Base-by-base conservation (phyloP, 2,888 invertebrate species). In the Sphinx pinastri region DNA sequence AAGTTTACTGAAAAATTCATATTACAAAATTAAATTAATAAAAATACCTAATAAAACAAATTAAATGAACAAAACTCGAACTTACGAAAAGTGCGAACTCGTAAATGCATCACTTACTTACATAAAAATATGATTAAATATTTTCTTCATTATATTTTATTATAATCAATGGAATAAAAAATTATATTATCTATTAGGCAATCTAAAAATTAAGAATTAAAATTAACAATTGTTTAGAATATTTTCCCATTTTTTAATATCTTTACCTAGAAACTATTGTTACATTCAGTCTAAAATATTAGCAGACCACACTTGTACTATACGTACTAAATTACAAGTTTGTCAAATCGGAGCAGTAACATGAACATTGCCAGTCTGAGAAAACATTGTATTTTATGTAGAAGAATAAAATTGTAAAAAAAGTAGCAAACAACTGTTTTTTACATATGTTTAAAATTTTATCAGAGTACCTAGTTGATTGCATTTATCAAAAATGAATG, bases 1-100 rank as follows among this genome's bases (percentile, higher is more conserved):
- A 86, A 82, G 85, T 89, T 91, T 88, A 90, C 87, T 89, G 86
- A 91, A 91, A 91, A 91, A 89, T 83, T 88, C 88, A 84, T 90
- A 90, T 91, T 91, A 92, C 90, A 92, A 92, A 92, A 91, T 89
- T 89, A 83, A 82, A 84, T 82, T 55, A 13, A 12, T 88, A 25
- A 25, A 25, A 25, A 88, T 83, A 88, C 80, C 86, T 89, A 90
- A 85, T 80, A 72, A 85, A 85, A 81, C 83, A 84, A 88, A 82
- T 84, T 82, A 81, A 84, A 82, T 78, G 81, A 81, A 84, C 78
- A 74, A 75, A 76, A 49, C 16, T 47, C 19, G 2, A 63, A 81
- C 80, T 81, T 81, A 84, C 81, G 81, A 85, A 82, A 83, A 79
- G 68, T 75, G 82, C 80, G 76, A 77, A 79, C 77, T 84, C 83